Conservation (phyloP, 2,113 vertebrate genomes). For the Progne subis region DNA sequence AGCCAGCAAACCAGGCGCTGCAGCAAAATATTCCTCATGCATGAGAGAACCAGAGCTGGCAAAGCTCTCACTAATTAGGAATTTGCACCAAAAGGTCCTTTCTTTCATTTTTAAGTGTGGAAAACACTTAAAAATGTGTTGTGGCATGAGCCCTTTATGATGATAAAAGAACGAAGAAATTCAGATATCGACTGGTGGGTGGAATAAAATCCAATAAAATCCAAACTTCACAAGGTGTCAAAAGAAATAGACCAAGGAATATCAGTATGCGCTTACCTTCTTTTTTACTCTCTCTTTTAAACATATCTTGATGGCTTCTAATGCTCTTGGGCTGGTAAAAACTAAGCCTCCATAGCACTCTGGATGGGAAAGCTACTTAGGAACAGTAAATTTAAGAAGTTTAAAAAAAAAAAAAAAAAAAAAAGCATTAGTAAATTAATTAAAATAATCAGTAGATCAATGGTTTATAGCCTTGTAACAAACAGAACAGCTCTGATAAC, state of each 20-base stretch:
- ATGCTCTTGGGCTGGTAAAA: slow-evolving; percentile 91
- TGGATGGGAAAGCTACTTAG: slow-evolving; percentile 83
- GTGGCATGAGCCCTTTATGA: not conserved
- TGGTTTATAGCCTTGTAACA: not conserved
- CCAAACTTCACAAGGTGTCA: not conserved
- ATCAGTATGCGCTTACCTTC: slow-evolving; percentile 71
- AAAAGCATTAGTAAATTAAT: not conserved
- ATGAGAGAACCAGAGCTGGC: not conserved
- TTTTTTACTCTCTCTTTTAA: slow-evolving; percentile 69
- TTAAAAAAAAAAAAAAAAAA: not conserved
- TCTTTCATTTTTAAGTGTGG: not conserved
- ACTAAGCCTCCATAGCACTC: slow-evolving; percentile 85
- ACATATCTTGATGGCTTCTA: slow-evolving; percentile 84
- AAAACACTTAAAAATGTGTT: not conserved
- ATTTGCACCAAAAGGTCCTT: not conserved
- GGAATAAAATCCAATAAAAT: not conserved
- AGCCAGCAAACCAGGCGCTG: not conserved
- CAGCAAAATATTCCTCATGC: not conserved
- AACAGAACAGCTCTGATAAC: not conserved
- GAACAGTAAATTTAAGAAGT: not conserved
- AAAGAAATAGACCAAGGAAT: not conserved
- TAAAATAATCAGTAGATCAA: not conserved
- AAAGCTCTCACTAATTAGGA: not conserved
- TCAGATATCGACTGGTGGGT: not conserved
- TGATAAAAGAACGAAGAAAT: not conserved